A percentile compares a stretch with the other conserved stretches of the same genome.
phyloP scores from a whole-genome alignment of 2,888 invertebrate genomes.

The Phyto melanocephala region DNA sequence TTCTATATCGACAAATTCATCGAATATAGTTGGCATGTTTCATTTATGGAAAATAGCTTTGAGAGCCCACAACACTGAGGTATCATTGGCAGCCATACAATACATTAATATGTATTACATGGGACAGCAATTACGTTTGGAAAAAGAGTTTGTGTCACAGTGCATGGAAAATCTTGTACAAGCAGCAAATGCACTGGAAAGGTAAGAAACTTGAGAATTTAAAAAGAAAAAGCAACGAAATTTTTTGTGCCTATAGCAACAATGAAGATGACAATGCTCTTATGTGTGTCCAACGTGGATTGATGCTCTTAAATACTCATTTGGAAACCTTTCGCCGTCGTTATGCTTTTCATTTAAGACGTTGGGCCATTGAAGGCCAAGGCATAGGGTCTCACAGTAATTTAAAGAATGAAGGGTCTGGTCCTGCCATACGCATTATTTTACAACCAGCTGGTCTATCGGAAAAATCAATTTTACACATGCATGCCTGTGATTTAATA shows the following conservation, averaged over 20 bases:
- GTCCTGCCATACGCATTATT: slow-evolving; percentile 86
- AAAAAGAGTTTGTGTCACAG: slow-evolving; percentile 94
- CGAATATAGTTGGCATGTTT: slow-evolving; percentile 91
- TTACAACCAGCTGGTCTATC: slow-evolving; percentile 94
- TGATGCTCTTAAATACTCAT: slow-evolving; percentile 93
- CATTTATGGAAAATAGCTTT: slow-evolving; percentile 97
- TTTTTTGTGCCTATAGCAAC: slow-evolving; percentile 66
- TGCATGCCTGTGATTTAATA: slow-evolving; percentile 92
- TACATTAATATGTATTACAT: slow-evolving; percentile 96
- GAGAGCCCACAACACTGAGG: slow-evolving; percentile 93
- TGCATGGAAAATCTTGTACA: slow-evolving; percentile 95
- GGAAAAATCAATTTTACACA: slow-evolving; percentile 89
- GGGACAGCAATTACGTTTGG: slow-evolving; percentile 93
- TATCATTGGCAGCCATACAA: slow-evolving; percentile 96
- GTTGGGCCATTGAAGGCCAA: slow-evolving; percentile 92
- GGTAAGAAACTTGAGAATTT: slow-evolving; percentile 68
- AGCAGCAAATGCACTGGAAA: slow-evolving; percentile 86
- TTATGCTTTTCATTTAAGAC: slow-evolving; percentile 92
- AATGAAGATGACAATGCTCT: slow-evolving; percentile 85
- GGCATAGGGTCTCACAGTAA: slow-evolving; percentile 87
- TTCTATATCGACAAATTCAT: slow-evolving; percentile 72
- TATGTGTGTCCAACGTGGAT: slow-evolving; percentile 92
- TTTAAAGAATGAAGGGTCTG: slow-evolving; percentile 80
- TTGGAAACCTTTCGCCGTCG: slow-evolving; percentile 93
- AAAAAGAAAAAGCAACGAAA: neutral